Percentiles rank a stretch among this genome's conserved stretches.
Evolutionary conservation across 2,113 vertebrate genomes (phyloP).

Genomic region (Carollia perspicillata): DNA sequence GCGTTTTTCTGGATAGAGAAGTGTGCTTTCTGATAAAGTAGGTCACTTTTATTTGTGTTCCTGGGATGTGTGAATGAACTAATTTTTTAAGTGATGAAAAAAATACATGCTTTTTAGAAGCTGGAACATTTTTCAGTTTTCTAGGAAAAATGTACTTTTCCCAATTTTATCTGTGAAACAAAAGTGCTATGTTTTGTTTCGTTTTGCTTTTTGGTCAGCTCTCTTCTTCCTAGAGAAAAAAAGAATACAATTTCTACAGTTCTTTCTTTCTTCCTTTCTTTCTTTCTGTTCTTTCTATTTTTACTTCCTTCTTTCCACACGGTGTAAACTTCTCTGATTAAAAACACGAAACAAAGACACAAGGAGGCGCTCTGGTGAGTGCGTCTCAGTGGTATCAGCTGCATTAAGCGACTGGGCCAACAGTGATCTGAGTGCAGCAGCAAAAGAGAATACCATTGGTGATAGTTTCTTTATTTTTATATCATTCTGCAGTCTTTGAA

Average conservation of each 20-base stretch:
- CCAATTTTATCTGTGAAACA: neutral
- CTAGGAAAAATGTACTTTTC: neutral
- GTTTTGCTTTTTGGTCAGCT: neutral
- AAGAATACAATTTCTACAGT: neutral
- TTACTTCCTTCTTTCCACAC: neutral
- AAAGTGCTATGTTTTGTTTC: neutral
- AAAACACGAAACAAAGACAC: neutral
- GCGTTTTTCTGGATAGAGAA: neutral
- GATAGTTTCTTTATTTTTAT: neutral
- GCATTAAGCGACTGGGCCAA: neutral
- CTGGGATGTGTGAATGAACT: neutral
- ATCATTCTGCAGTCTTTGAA: neutral
- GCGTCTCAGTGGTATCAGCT: neutral
- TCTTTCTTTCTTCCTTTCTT: neutral
- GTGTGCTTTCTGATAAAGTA: slow-evolving; percentile 10
- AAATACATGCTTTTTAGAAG: slow-evolving; percentile 14
- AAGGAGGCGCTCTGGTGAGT: neutral
- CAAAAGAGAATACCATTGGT: neutral
- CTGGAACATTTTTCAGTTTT: neutral
- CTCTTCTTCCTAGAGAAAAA: neutral
- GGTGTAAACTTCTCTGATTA: neutral
- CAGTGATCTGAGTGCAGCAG: neutral
- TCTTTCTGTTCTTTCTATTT: neutral
- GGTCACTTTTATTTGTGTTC: neutral
- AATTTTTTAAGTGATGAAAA: neutral